phyloP scores from a whole-genome alignment of 2,797 vertebrate species.

The Oryzias dopingdopingensis region DNA sequence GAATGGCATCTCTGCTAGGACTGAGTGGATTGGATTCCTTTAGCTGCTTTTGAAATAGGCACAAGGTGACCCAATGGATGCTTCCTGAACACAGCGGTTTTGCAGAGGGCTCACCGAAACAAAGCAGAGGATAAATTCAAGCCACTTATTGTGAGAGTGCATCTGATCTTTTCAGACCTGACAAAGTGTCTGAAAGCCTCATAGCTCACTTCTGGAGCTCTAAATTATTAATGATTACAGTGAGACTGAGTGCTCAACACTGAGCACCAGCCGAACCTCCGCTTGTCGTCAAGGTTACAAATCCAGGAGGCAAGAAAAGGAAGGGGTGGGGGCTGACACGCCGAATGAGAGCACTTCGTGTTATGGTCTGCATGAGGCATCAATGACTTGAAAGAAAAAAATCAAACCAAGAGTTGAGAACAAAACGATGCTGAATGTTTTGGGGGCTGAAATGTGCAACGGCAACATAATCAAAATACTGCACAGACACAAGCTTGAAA shows the following conservation, averaged over 20 bases:
- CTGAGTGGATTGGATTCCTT: conserved; percentile 30
- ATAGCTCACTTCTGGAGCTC: conserved; percentile 72
- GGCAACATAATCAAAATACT: conserved; percentile 60
- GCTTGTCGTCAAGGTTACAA: conserved; percentile 85
- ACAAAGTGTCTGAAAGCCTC: conserved; percentile 74
- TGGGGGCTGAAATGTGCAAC: conserved; percentile 64
- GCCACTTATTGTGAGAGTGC: conserved; percentile 47
- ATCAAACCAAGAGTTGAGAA: conserved; percentile 62
- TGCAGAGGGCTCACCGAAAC: conserved; percentile 28
- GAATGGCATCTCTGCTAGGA: conserved; percentile 37
- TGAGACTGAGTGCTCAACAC: conserved; percentile 73
- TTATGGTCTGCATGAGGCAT: conserved; percentile 67
- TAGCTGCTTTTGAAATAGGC: conserved; percentile 9
- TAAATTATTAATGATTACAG: conserved; percentile 83
- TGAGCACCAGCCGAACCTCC: conserved; percentile 71
- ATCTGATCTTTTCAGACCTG: conserved; percentile 65
- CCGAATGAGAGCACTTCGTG: conserved; percentile 47
- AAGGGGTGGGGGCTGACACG: conserved; percentile 29
- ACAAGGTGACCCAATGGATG: conserved; percentile 5
- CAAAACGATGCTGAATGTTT: conserved; percentile 70
- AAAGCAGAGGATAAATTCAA: conserved; percentile 36
- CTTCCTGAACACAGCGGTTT: conserved; percentile 18
- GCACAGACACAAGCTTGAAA: conserved; percentile 46
- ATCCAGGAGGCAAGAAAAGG: conserved; percentile 61
- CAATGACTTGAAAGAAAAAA: conserved; percentile 67